Evolutionary conservation across 2,888 invertebrate genomes (phyloP), one percentile per base, ranked within the genome.

Genomic region (Leptothorax acervorum): DNA sequence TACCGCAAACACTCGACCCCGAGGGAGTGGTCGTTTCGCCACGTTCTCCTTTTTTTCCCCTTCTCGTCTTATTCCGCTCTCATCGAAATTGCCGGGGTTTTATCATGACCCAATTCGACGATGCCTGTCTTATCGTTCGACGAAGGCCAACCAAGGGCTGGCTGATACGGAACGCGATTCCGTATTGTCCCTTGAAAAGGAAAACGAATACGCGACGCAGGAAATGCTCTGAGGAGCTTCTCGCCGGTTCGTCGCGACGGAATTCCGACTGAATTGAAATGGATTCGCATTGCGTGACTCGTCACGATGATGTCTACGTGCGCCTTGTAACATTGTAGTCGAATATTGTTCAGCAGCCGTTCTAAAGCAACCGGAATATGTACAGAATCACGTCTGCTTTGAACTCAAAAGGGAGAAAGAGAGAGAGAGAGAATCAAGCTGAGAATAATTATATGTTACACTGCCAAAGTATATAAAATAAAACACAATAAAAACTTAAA

Each of bases 91-190:
- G 62, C 45, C 55, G 28, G 28, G 35, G 63, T 75, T 65, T 51
- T 18, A 57, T 63, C 53, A n/a, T 82, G 71, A 85, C 71, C 63
- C 42, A 73, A 73, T 84, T 86, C 23, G 60, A 48, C 60, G 65
- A 82, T 55, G 11, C 45, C 53, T n/a, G 2, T 82, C 55, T 83
- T 84, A 70, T 62, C 65, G 31, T 63, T n/a, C 3, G 23, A 8
- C 11, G 4, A 57, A 35, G 62, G 28, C 68, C 53, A 51, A 53
- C 68, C 53, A 51, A 53, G 39, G 53, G 18, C n/a, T 39, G 23
- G 23, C 60, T 73, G 73, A 51, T 75, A 48, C 53, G 23, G 28
- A 60, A 35, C 53, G 70, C 35, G 53, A 79, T 75, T 66, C 45
- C 57, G 45, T 28, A 62, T 53, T 57, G 31, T 51, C 5, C 3